phyloP scores from a whole-genome alignment of 2,888 invertebrate species.

The Venustoraphidia nigricollis region DNA sequence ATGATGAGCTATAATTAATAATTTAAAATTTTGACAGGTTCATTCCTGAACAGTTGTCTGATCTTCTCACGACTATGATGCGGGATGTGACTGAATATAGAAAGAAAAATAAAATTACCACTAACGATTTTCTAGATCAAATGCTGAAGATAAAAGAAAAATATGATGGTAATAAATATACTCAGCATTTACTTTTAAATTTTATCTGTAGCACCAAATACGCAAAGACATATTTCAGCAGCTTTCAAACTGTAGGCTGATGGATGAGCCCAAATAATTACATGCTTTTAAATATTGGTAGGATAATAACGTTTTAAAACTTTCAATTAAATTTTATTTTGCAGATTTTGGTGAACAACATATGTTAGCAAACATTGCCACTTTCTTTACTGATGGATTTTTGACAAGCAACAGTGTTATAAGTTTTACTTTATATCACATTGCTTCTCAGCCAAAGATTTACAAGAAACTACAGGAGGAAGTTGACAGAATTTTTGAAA shows the following conservation, averaged over 20 bases:
- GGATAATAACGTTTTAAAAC: too few relatives aligned
- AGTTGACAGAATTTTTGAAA: constrained; percentile 18
- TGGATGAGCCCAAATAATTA: too few relatives aligned
- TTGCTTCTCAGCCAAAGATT: constrained; percentile 25
- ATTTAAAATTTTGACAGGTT: too few relatives aligned
- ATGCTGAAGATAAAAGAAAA: constrained; percentile 21
- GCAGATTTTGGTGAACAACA: constrained; percentile 18
- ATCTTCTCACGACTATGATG: constrained; percentile 22
- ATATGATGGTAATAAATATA: constrained; percentile 8
- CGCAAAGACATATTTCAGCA: too few relatives aligned
- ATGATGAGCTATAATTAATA: too few relatives aligned
- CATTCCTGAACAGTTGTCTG: neutral
- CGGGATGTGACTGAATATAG: constrained; percentile 23
- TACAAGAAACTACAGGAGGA: constrained; percentile 27
- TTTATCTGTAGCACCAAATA: too few relatives aligned
- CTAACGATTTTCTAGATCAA: constrained; percentile 28
- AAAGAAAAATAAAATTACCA: constrained; percentile 22
- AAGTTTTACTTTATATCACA: constrained; percentile 23
- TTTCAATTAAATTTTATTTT: neutral
- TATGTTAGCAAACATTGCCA: constrained; percentile 23
- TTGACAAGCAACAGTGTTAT: constrained; percentile 30
- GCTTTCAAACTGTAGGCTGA: neutral
- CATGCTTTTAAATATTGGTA: too few relatives aligned
- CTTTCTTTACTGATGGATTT: constrained; percentile 31
- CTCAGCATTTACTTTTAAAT: too few relatives aligned